A percentile compares a stretch with the other conserved stretches of the same genome.
phyloP scores from a whole-genome alignment of 2,797 vertebrate species.

The Onychomys leucogaster region DNA sequence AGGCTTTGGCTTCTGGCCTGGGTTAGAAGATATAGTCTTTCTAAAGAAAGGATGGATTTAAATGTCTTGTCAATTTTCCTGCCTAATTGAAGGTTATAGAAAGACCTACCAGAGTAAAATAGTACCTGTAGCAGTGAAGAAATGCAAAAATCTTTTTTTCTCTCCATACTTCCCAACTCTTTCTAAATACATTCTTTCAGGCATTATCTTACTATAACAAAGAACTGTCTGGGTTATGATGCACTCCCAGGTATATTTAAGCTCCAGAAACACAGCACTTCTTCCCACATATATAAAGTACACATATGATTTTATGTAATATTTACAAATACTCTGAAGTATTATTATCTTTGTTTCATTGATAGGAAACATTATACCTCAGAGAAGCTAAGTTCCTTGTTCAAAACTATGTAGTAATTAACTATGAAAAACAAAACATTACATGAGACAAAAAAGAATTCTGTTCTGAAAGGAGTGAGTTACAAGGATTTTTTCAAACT shows the following conservation, averaged over 20 bases:
- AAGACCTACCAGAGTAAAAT: conserved; percentile 26
- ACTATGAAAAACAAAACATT: not conserved
- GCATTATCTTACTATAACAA: not conserved
- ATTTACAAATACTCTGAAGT: conserved; percentile 12
- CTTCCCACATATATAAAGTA: not conserved
- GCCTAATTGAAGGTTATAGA: conserved; percentile 55
- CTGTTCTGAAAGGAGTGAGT: not conserved
- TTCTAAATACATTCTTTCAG: not conserved
- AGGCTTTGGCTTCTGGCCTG: not conserved
- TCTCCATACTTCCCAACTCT: not conserved
- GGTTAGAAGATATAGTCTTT: conserved; percentile 43
- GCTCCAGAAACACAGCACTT: not conserved
- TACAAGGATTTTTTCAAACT: not conserved
- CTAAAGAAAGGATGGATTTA: conserved; percentile 58
- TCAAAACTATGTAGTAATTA: conserved; percentile 31
- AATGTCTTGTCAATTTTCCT: conserved; percentile 38
- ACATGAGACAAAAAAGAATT: conserved; percentile 16
- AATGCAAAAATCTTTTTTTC: conserved; percentile 24
- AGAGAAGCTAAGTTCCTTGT: conserved; percentile 30
- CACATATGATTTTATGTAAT: not conserved
- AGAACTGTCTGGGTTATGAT: not conserved
- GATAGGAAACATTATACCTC: conserved; percentile 2
- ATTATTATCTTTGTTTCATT: not conserved
- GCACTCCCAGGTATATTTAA: not conserved
- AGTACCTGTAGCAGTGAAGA: not conserved